Evolutionary conservation across 2,888 invertebrate genomes (phyloP), one percentile per base, ranked within the genome.

Genomic region (Lampropteryx suffumata): DNA sequence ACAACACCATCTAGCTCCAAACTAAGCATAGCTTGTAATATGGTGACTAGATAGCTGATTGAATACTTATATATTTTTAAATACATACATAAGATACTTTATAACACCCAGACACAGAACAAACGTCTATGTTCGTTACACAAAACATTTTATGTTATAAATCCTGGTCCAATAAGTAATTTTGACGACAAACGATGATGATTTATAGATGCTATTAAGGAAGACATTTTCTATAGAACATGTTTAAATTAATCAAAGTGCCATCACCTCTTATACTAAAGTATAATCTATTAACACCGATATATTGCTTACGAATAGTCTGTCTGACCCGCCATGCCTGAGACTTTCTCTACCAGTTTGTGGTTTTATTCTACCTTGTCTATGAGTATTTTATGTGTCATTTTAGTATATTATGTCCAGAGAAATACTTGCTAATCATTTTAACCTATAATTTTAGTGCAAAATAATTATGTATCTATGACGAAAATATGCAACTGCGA

Each of bases 251-350:
- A 67, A 64, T 69, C 67, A 70, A 68, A 64, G 43, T 50, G 61
- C 47, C 59, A 54, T 68, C 67, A 62, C 2, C 17, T 3, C 17
- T 17, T 59, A 55, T 68, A 71, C 79, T 79, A 76, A 80, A 78
- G 76, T 79, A 21, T 41, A 77, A 74, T 80, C 79, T 77, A 78
- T 81, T 81, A 80, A 82, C 82, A 81, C 74, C 63, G 61, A 79
- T 82, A 72, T 59, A 64, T 59, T 65, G 62, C 60, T 65, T 59
- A 56, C 55, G 51, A 60, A 64, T 63, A 63, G 64, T 64, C 65
- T 66, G 59, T 61, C 65, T 76, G 81, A 81, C 81, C 79, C 64
- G 55, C 58, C 56, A 34, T 66, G 63, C 32, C 32, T 7, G 14
- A 68, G 33, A 79, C 81, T 82, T 82, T 82, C 81, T 80, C 79